Conservation (phyloP, 2,113 vertebrate species). For the Nerophis ophidion region DNA sequence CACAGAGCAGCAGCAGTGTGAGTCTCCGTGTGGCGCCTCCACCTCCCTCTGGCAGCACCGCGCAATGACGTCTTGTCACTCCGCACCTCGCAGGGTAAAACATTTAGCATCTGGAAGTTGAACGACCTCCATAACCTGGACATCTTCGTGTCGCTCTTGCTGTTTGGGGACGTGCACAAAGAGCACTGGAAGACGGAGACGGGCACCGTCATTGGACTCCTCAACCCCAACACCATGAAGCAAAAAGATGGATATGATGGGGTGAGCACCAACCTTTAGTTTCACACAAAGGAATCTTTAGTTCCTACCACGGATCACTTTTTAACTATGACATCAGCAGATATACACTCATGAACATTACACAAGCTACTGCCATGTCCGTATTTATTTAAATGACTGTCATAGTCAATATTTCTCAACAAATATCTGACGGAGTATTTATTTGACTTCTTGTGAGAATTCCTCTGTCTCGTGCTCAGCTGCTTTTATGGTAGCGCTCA, state of each 20-base stretch:
- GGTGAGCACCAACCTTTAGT: constrained; percentile 59
- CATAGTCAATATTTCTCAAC: no score
- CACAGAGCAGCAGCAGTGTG: constrained; percentile 85
- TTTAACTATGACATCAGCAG: background rate
- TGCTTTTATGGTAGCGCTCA: no score
- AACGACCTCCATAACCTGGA: constrained; percentile 87
- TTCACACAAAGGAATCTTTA: background rate
- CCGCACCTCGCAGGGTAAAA: constrained; percentile 79
- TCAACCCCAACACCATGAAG: constrained; percentile 94
- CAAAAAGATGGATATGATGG: constrained; percentile 86
- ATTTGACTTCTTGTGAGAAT: no score
- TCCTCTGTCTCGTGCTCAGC: no score
- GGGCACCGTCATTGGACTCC: constrained; percentile 85
- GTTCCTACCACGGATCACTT: no score
- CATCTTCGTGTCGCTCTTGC: constrained; percentile 80
- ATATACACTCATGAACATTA: no score
- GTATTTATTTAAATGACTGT: no score
- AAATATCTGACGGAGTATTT: no score
- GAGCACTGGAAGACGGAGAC: constrained; percentile 93
- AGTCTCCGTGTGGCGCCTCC: constrained; percentile 30
- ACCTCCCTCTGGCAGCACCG: no score
- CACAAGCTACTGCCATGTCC: no score
- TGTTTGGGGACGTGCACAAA: constrained; percentile 92
- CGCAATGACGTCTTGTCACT: background rate
- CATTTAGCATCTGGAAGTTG: constrained; percentile 94